These are phyloP conservation scores for Addax nasomaculatus DNA, from an alignment of 2,113 vertebrate species.

Conservation along the genomic window DNA sequence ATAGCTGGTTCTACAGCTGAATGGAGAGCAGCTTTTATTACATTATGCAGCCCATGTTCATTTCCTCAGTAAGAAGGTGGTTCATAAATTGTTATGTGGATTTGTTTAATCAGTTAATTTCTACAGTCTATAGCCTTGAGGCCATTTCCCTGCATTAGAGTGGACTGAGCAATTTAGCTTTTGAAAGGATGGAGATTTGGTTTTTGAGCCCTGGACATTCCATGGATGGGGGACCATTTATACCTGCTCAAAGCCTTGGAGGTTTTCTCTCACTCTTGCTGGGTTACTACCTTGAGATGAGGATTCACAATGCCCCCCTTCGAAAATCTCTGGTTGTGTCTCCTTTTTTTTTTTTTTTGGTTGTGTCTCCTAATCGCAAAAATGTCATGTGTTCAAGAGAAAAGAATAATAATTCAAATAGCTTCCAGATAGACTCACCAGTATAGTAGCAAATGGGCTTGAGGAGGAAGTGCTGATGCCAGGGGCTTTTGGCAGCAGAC, in stretches of 20 bases:
- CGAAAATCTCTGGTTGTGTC: background rate
- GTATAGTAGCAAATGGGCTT: background rate
- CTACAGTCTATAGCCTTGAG: background rate
- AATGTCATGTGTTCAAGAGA: background rate
- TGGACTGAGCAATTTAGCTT: background rate
- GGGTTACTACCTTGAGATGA: background rate
- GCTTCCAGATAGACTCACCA: background rate
- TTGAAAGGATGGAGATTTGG: background rate
- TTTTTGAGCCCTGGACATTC: background rate
- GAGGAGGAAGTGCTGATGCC: no score
- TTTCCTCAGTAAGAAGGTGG: background rate
- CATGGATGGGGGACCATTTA: background rate
- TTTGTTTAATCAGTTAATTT: slow-evolving; percentile 15
- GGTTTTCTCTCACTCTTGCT: background rate
- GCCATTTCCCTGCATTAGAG: background rate
- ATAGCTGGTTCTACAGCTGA: background rate
- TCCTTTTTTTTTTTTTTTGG: background rate
- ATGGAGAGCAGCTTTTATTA: background rate
- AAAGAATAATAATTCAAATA: background rate
- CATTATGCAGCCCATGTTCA: background rate
- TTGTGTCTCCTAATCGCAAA: background rate
- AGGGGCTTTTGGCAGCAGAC: background rate
- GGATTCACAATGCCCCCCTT: background rate
- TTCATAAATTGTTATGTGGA: background rate
- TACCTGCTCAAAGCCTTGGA: background rate